Conservation (phyloP, 2,888 invertebrate species). For the Mamestra brassicae region DNA sequence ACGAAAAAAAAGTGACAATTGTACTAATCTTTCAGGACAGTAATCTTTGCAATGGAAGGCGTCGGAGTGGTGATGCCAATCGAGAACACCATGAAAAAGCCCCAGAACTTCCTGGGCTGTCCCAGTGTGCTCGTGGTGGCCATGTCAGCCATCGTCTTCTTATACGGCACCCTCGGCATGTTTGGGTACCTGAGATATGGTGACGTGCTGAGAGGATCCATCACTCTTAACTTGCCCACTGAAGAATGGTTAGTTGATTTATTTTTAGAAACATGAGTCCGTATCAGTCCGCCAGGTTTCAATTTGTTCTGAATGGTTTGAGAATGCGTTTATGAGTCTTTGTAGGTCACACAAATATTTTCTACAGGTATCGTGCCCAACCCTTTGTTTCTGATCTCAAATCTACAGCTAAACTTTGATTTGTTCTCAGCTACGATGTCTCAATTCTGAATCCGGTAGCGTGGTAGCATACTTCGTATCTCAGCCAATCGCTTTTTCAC, state of each 20-base stretch:
- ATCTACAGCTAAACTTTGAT: too few species aligned
- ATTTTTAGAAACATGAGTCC: too few species aligned
- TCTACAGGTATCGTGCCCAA: too few species aligned
- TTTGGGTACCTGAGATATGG: constrained; percentile 97
- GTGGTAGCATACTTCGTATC: too few species aligned
- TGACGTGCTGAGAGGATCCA: constrained; percentile 92
- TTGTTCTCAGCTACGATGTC: too few species aligned
- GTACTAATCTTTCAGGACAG: constrained; percentile 92
- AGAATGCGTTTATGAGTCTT: too few species aligned
- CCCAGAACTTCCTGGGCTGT: constrained; percentile 94
- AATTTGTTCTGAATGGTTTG: too few species aligned
- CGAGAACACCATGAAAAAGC: constrained; percentile 97
- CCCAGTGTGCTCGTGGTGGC: constrained; percentile 96
- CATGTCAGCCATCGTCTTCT: constrained; percentile 94
- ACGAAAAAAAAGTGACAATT: background rate
- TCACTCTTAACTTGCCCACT: constrained; percentile 96
- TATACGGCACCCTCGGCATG: constrained; percentile 96
- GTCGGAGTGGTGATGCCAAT: constrained; percentile 98
- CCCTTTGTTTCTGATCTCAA: too few species aligned
- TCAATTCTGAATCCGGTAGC: too few species aligned
- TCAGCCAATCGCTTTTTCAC: too few species aligned
- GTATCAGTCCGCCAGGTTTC: too few species aligned
- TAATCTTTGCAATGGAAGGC: constrained; percentile 99
- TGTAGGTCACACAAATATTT: too few species aligned
- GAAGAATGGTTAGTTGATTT: constrained; percentile 91